A percentile compares a stretch with the other conserved stretches of the same genome.
phyloP scores from a whole-genome alignment of 2,888 invertebrate species.

The Noctua janthina region DNA sequence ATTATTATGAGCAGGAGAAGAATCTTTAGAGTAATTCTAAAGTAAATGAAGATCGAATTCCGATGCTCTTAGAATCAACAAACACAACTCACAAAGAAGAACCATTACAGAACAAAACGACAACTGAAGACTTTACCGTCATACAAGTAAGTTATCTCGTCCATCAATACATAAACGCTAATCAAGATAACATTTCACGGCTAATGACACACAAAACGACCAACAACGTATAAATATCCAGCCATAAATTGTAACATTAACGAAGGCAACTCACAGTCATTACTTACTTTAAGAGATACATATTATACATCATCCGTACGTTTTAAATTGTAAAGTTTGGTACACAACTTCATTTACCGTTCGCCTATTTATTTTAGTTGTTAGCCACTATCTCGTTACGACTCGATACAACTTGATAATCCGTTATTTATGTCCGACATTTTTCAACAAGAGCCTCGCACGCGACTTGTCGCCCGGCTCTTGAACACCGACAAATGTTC shows the following conservation, averaged over 20 bases:
- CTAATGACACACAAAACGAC: constrained; percentile 73
- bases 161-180: constrained; percentile 66
- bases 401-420: constrained; percentile 87
- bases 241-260: constrained; percentile 82
- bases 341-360: constrained; percentile 86
- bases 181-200: constrained; percentile 76
- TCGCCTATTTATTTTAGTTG: constrained; percentile 86
- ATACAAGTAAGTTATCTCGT: constrained; percentile 63
- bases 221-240: constrained; percentile 74
- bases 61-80: not conserved
- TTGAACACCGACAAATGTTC: constrained; percentile 81
- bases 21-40: not conserved
- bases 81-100: constrained; percentile 5
- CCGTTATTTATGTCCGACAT: constrained; percentile 88
- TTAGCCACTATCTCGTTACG: constrained; percentile 84
- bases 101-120: constrained; percentile 14
- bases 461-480: constrained; percentile 84
- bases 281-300: constrained; percentile 73
- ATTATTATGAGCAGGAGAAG: not conserved
- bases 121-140: constrained; percentile 43
- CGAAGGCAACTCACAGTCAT: constrained; percentile 72
- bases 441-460: constrained; percentile 83
- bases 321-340: constrained; percentile 70
- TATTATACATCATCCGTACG: constrained; percentile 71
- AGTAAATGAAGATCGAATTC: not conserved